phyloP scores from a whole-genome alignment of 2,888 invertebrate genomes.

The Diarsia rubi region DNA sequence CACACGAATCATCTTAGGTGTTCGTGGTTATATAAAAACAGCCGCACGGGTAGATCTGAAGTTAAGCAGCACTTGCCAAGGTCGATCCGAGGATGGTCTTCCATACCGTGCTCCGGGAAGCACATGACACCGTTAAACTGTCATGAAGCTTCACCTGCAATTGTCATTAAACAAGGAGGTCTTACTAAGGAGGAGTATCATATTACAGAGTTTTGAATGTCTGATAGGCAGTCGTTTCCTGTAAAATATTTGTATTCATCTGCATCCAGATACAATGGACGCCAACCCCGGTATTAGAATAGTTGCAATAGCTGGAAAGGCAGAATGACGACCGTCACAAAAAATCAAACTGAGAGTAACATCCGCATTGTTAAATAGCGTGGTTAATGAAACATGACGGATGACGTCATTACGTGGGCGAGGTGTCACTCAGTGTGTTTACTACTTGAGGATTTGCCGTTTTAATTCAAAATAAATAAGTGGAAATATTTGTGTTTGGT shows the following conservation, averaged over 20 bases:
- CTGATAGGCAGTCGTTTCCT: background rate
- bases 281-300: background rate
- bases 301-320: background rate
- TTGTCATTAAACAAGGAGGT: no score
- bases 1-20: background rate
- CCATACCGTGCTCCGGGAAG: no score
- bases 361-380: background rate
- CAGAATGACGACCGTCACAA: no score
- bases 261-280: background rate
- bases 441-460: background rate
- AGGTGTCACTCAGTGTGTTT: background rate
- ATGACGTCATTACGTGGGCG: slow-evolving; percentile 40
- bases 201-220: background rate
- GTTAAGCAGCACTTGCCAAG: background rate
- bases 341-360: background rate
- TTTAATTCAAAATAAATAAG: background rate
- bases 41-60: background rate
- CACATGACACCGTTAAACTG: no score
- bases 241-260: background rate
- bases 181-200: background rate
- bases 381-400: slow-evolving; percentile 32
- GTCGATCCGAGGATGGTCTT: no score
- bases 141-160: no score
- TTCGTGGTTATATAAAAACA: background rate
- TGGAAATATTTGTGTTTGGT: background rate